These are phyloP conservation scores for Salpingus planirostris DNA, from an alignment of 2,888 invertebrate genomes.

Conservation along the genomic window DNA sequence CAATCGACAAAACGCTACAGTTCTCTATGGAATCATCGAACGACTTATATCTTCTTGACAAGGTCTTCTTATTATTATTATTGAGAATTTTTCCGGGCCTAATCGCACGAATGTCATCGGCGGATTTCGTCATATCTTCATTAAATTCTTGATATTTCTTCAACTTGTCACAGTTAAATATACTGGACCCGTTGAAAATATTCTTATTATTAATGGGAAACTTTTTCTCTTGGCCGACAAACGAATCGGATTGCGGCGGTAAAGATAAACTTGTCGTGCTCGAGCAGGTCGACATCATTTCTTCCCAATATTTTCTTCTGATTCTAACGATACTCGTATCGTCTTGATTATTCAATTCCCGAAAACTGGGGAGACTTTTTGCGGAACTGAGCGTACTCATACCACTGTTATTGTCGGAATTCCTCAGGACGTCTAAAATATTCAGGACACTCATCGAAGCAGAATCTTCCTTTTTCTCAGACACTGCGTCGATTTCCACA, in stretches of 20 bases:
- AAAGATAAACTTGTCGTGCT: too few species aligned
- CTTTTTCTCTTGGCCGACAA: too few species aligned
- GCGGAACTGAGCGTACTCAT: too few species aligned
- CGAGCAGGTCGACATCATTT: slow-evolving; percentile 18
- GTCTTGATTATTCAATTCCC: slow-evolving; percentile 1
- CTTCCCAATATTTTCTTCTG: slow-evolving; percentile 26
- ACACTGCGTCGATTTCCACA: slow-evolving; percentile 15
- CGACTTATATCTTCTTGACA: slow-evolving; percentile 13
- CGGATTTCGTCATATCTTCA: too few species aligned
- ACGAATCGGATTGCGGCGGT: too few species aligned
- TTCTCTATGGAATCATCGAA: slow-evolving; percentile 19
- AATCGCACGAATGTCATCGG: too few species aligned
- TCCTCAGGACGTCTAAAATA: slow-evolving; percentile 14
- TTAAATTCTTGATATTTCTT: too few species aligned
- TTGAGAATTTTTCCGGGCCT: too few species aligned
- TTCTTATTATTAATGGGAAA: too few species aligned
- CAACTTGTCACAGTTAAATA: slow-evolving; percentile 4
- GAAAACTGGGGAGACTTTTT: too few species aligned
- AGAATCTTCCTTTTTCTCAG: slow-evolving; percentile 5
- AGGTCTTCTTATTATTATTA: neutral
- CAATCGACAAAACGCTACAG: slow-evolving; percentile 19
- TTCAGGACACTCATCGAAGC: slow-evolving; percentile 19
- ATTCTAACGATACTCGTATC: slow-evolving; percentile 14
- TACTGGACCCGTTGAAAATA: too few species aligned
- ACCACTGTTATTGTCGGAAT: slow-evolving; percentile 10